Conservation (phyloP, 2,797 vertebrate genomes). For the Sphenopsis melanotis region DNA sequence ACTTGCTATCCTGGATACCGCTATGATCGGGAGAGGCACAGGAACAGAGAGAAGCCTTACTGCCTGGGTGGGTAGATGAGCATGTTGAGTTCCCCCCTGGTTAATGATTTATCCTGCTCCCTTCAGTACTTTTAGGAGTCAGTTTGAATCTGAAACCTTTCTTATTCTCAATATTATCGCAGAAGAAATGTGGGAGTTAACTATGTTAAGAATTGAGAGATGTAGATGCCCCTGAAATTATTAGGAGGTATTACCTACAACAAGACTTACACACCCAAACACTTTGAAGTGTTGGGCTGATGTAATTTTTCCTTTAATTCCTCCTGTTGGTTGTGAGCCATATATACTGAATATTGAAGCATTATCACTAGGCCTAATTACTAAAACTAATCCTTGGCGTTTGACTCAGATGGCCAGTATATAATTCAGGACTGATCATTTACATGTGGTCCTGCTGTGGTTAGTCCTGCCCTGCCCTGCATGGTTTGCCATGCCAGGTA, state of each 20-base stretch:
- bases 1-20: conserved; percentile 93
- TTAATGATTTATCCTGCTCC: neutral
- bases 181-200: neutral
- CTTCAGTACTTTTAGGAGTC: neutral
- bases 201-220: neutral
- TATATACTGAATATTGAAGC: neutral
- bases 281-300: neutral
- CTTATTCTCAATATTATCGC: neutral
- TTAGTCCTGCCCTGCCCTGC: neutral
- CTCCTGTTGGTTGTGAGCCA: neutral
- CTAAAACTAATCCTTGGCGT: neutral
- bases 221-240: neutral
- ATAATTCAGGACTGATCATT: neutral
- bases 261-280: neutral
- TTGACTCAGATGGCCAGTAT: neutral
- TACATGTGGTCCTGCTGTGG: neutral
- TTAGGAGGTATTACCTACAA: neutral
- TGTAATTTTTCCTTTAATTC: neutral
- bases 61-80: conserved; percentile 84
- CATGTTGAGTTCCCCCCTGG: rapidly evolving
- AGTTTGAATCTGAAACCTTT: neutral
- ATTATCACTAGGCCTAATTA: neutral
- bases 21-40: conserved; percentile 92
- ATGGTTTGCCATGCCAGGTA: neutral
- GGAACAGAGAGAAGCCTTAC: conserved; percentile 89